Conservation (phyloP, 2,888 invertebrate genomes). For the Caenorhabditis wallacei region DNA sequence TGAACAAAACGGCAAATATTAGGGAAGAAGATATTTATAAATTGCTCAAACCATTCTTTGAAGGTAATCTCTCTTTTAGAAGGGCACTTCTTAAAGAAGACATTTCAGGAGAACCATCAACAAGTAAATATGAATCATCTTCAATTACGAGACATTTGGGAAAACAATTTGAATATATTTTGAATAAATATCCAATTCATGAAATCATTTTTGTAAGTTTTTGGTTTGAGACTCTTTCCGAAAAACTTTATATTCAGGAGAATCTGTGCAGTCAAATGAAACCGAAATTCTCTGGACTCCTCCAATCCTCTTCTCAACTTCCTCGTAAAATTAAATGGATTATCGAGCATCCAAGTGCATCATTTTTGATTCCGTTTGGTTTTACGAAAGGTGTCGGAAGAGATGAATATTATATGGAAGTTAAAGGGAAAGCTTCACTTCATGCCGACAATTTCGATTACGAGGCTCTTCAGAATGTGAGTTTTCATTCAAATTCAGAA, state of each 20-base stretch:
- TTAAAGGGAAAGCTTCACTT: slow-evolving; percentile 48
- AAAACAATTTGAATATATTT: slow-evolving; percentile 47
- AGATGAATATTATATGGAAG: slow-evolving; percentile 31
- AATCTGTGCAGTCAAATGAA: slow-evolving; percentile 65
- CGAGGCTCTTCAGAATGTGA: slow-evolving; percentile 43
- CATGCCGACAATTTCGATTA: slow-evolving; percentile 53
- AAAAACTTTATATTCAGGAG: slow-evolving; percentile 30
- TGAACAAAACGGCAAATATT: slow-evolving; percentile 51
- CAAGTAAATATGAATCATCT: slow-evolving; percentile 39
- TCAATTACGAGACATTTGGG: slow-evolving; percentile 63
- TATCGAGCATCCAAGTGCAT: slow-evolving; percentile 56
- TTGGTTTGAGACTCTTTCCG: not conserved
- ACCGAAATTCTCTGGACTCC: slow-evolving; percentile 55
- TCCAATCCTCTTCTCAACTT: slow-evolving; percentile 25
- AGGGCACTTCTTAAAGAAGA: not conserved
- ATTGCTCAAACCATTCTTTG: slow-evolving; percentile 55
- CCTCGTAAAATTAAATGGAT: slow-evolving; percentile 54
- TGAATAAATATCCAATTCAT: slow-evolving; percentile 40
- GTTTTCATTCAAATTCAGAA: not conserved
- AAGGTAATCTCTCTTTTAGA: slow-evolving; percentile 5
- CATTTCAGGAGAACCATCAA: slow-evolving; percentile 42
- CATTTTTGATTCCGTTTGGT: slow-evolving; percentile 55
- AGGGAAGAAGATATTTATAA: slow-evolving; percentile 59
- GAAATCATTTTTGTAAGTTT: slow-evolving; percentile 49
- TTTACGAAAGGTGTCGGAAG: slow-evolving; percentile 50